Base-by-base conservation (phyloP, 1,140 invertebrate genomes). In the Cardiocondyla obscurior region DNA sequence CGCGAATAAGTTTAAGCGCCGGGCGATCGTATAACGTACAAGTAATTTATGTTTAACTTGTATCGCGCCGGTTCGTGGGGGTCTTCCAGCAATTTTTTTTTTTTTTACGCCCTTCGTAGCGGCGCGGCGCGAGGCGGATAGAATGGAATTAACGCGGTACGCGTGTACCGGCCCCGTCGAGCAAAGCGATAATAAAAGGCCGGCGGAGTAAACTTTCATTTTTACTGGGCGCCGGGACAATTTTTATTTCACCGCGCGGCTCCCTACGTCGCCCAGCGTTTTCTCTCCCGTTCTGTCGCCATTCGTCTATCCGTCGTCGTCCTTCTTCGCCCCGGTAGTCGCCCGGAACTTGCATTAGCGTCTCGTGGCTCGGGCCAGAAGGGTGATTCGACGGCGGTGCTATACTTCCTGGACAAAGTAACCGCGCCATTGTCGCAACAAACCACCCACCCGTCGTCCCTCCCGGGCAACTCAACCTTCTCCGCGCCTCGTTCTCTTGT, bases 391-490 rank as follows among this genome's bases (percentile, higher is more conserved):
- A 22, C 82, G 70, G 57, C 30, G 74, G 79, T 72, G 82, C 74
- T 84, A 64, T 82, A 72, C 88, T 89, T 90, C 88, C 88, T 89
- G 88, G 88, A 90, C 88, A 89, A 89, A 90, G 88, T 90, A 90
- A 90, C 86, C 88, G 73, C 85, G 72, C 86, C 67, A 89, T 89
- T 89, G 88, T 89, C 88, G 85, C 85, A 81, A 89, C 88, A 89
- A 89, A 76, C 82, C 86, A 77, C 58, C 72, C 86, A 64, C 55
- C 28, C 36, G 14, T n/a, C 22, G 42, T 16, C 19, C 49, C 81
- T 81, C 49, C 33, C 60, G 16, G 25, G 30, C 25, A 65, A 30
- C 73, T 67, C 73, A 36, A 65, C 65, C 42, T 76, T 46, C 74
- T 12, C 8, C 0, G 16, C 42, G 19, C 25, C 74, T 22, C 30